phyloP scores from a whole-genome alignment of 2,797 vertebrate species.

The Danio albolineatus region DNA sequence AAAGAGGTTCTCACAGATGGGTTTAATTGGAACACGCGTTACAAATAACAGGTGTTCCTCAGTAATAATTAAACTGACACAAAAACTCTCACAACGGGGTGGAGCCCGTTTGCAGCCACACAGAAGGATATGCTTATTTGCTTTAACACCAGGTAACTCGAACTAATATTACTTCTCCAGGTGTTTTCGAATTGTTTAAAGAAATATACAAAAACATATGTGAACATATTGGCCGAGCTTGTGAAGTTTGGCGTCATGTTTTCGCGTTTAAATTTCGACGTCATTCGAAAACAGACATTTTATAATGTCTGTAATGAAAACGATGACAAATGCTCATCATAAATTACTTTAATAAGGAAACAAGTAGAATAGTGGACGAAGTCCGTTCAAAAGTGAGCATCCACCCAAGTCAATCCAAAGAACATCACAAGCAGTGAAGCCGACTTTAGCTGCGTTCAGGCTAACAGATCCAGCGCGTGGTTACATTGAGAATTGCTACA shows the following conservation, averaged over 20 bases:
- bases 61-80: slow-evolving; percentile 70
- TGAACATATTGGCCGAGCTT: no score
- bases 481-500: no score
- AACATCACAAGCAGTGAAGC: neutral
- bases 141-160: slow-evolving; percentile 13
- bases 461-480: no score
- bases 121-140: slow-evolving; percentile 62
- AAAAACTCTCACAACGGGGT: slow-evolving; percentile 37
- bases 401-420: neutral
- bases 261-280: no score
- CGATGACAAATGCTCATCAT: neutral
- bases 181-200: neutral
- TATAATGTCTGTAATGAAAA: no score
- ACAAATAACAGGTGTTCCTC: slow-evolving; percentile 70
- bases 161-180: neutral
- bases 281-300: no score
- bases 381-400: neutral
- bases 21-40: slow-evolving; percentile 51
- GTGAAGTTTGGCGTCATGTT: no score
- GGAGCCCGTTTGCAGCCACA: slow-evolving; percentile 27
- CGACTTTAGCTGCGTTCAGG: no score
- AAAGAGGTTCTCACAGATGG: neutral
- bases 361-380: no score
- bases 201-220: no score
- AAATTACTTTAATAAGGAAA: no score